Evolutionary conservation across 1,140 invertebrate species (phyloP).

Genomic region (Drosophila lacertosa): DNA sequence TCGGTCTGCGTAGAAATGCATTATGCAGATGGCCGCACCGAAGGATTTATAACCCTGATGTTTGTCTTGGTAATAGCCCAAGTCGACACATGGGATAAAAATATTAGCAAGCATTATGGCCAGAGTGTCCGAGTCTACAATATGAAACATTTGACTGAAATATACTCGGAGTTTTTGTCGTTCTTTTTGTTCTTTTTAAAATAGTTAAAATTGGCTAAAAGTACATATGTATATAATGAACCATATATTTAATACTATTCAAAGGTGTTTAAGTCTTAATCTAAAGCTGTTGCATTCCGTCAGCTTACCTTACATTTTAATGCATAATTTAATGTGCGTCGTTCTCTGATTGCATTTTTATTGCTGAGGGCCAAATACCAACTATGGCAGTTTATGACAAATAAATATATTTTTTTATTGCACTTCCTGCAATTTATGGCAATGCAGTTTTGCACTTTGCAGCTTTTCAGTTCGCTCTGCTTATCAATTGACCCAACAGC

Average conservation of each 20-base stretch:
- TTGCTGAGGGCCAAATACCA: conserved; percentile 45
- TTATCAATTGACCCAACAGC: conserved; percentile 58
- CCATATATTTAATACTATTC: too few relatives aligned
- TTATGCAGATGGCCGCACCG: conserved; percentile 50
- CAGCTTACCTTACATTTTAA: background rate
- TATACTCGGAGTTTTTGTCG: too few relatives aligned
- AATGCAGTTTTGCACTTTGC: conserved; percentile 56
- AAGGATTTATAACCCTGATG: conserved; percentile 68
- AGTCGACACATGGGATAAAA: conserved; percentile 66
- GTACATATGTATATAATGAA: too few relatives aligned
- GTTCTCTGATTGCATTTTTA: conserved; percentile 50
- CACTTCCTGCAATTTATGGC: conserved; percentile 74
- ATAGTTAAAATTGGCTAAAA: background rate
- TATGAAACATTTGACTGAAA: background rate
- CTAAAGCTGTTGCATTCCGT: background rate
- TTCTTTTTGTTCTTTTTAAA: background rate
- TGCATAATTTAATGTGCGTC: conserved; percentile 27
- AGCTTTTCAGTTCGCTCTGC: conserved; percentile 42
- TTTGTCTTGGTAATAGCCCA: conserved; percentile 73
- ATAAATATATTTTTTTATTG: conserved; percentile 76
- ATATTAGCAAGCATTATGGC: conserved; percentile 71
- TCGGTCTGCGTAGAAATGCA: conserved; percentile 55
- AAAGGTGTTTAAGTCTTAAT: too few relatives aligned
- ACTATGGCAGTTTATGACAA: conserved; percentile 67
- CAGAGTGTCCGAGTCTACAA: background rate